Base-by-base conservation (phyloP, 1,140 invertebrate genomes). In the Tigriopus japonicus region DNA sequence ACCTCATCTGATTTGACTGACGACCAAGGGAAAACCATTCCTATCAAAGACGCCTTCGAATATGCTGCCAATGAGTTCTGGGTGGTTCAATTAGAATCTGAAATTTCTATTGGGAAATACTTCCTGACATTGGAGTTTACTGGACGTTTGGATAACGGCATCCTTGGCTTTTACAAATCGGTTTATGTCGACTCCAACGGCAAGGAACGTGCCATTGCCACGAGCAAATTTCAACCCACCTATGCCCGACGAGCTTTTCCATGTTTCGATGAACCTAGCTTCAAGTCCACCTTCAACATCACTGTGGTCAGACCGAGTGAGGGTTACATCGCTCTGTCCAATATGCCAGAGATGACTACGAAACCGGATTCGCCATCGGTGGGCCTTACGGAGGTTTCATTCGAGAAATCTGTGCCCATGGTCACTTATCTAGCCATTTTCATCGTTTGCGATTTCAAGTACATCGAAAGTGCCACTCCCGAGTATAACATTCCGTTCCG, bases 101-200 rank as follows among this genome's bases (percentile, higher is more conserved):
- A 74, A 1, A 64, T 86, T 6, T 53, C 65, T 19, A 66, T 74
- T 9, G 82, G 80, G 15, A 68, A 72, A 9, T 84, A 84, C 63
- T 70, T 75, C 54, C 66, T 86, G n/a, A 71, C 67, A 1, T 63
- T 85, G 14, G 71, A 79, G 49, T 88, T 85, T 63, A 74, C 74
- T 60, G 86, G 85, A 7, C 78, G 73, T 10, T 69, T 87, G 14
- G 71, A 69, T 1, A 74, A 74, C 5, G 74, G 80, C 53, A 83
- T 85, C 59, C 77, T 82, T 14, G 87, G 87, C 1, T 81, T 88
- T 64, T 89, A 89, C 68, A 77, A 80, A 42, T 87, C 84, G 68
- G 75, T 73, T 41, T 88, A 89, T 68, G 75, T 73, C 52, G 78
- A 82, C 65, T 69, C 60, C 14, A 17, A 45, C 73, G 69, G 1